phyloP scores from a whole-genome alignment of 2,888 invertebrate species.

The Stenchaetothrips biformis region DNA sequence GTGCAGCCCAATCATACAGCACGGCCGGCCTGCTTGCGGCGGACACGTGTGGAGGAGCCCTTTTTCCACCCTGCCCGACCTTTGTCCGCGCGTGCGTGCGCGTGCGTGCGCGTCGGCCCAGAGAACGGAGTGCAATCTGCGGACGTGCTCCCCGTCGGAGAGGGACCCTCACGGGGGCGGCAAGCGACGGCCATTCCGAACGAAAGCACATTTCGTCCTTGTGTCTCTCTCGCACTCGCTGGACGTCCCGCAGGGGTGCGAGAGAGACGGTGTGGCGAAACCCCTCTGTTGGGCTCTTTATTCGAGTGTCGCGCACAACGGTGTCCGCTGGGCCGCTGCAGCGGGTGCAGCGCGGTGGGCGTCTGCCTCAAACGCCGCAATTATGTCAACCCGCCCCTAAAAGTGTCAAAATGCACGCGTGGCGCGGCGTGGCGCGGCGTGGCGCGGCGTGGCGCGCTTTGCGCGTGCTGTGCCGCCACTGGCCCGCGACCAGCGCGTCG shows the following conservation, averaged over 20 bases:
- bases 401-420: conserved; percentile 12
- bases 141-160: too few species aligned
- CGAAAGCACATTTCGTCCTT: not conserved
- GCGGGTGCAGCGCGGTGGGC: not conserved
- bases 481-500: not conserved
- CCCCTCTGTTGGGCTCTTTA: too few species aligned
- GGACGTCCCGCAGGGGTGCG: not conserved
- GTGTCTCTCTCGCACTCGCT: not conserved
- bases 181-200: too few species aligned
- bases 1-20: too few species aligned
- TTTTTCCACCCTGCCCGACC: too few species aligned
- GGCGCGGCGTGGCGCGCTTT: not conserved
- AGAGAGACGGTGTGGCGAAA: not conserved
- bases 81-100: not conserved
- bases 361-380: not conserved
- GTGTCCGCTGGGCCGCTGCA: not conserved
- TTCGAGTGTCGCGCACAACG: too few species aligned
- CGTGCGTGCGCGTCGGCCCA: not conserved
- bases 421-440: too few species aligned
- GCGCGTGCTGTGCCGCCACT: not conserved
- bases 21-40: too few species aligned
- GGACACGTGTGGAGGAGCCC: too few species aligned
- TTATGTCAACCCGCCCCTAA: conserved; percentile 3
- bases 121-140: too few species aligned
- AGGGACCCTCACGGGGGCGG: too few species aligned